Evolutionary conservation across 2,888 invertebrate species (phyloP).

Genomic region (Aphidius colemani): DNA sequence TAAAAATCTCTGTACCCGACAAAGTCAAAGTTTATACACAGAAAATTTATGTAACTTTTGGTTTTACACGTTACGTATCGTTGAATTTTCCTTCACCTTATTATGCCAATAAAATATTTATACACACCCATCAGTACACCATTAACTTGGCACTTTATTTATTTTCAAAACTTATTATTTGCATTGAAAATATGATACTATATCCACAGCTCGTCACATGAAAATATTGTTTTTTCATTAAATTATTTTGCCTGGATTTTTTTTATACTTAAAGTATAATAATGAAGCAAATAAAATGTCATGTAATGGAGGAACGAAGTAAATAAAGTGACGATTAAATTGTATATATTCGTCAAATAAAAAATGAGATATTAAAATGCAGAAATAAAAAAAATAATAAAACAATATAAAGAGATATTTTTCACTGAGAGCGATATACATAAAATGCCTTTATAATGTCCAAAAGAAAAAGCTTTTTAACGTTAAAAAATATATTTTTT

Average conservation of each 20-base stretch:
- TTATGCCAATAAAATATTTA: no score
- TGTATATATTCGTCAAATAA: slow-evolving; percentile 3
- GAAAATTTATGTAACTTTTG: slow-evolving; percentile 31
- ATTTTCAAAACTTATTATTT: neutral
- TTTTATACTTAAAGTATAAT: no score
- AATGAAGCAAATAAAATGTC: no score
- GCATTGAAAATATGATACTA: no score
- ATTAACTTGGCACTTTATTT: slow-evolving; percentile 9
- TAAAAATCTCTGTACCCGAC: slow-evolving; percentile 2
- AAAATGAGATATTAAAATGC: slow-evolving; percentile 20
- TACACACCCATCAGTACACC: slow-evolving; percentile 2
- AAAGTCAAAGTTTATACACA: slow-evolving; percentile 6
- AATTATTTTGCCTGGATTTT: no score
- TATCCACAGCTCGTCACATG: no score
- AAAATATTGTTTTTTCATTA: no score
- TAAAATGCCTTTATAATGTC: slow-evolving; percentile 32
- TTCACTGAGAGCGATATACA: slow-evolving; percentile 24
- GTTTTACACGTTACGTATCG: slow-evolving; percentile 15
- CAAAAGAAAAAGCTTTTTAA: slow-evolving; percentile 4
- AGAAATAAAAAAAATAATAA: slow-evolving; percentile 13
- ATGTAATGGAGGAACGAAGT: no score
- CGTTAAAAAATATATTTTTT: slow-evolving; percentile 22
- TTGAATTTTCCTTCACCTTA: no score
- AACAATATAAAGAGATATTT: slow-evolving; percentile 3
- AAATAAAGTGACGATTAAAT: no score